Conservation (phyloP, 2,797 vertebrate genomes). For the Rousettus madagascariensis region DNA sequence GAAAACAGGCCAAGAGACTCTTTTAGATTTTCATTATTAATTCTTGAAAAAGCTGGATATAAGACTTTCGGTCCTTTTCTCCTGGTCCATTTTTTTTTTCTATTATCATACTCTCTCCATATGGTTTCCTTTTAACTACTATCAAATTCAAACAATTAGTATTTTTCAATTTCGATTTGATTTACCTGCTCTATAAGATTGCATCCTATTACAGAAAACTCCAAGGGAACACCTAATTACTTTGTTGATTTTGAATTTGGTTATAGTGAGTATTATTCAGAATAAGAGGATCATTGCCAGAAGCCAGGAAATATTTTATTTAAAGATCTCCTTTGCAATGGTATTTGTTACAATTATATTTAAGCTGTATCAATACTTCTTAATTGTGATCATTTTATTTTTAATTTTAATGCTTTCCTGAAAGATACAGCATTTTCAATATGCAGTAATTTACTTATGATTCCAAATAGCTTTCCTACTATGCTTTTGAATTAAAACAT, state of each 20-base stretch:
- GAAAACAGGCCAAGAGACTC: background rate
- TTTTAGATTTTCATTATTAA: background rate
- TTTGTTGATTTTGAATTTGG: conserved; percentile 54
- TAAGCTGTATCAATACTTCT: background rate
- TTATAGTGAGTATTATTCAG: conserved; percentile 22
- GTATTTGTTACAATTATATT: conserved; percentile 15
- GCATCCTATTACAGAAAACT: background rate
- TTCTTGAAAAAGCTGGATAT: background rate
- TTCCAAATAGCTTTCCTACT: background rate
- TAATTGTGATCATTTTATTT: conserved; percentile 44
- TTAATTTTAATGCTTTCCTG: conserved; percentile 36
- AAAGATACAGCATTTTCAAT: conserved; percentile 32
- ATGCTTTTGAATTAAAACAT: conserved; percentile 7
- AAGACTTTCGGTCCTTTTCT: background rate
- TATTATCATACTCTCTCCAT: background rate
- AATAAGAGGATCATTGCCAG: background rate
- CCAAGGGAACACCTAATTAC: background rate
- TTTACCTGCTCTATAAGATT: conserved; percentile 4
- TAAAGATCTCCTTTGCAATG: conserved; percentile 4
- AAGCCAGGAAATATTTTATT: conserved; percentile 11
- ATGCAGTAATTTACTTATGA: conserved; percentile 35
- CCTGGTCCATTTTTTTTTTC: background rate
- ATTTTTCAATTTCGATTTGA: conserved; percentile 10
- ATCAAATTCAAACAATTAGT: background rate
- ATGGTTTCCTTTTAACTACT: background rate